Percentiles rank a stretch among this genome's conserved stretches.
phyloP scores from a whole-genome alignment of 2,888 invertebrate genomes.

The Melieria omissa region DNA sequence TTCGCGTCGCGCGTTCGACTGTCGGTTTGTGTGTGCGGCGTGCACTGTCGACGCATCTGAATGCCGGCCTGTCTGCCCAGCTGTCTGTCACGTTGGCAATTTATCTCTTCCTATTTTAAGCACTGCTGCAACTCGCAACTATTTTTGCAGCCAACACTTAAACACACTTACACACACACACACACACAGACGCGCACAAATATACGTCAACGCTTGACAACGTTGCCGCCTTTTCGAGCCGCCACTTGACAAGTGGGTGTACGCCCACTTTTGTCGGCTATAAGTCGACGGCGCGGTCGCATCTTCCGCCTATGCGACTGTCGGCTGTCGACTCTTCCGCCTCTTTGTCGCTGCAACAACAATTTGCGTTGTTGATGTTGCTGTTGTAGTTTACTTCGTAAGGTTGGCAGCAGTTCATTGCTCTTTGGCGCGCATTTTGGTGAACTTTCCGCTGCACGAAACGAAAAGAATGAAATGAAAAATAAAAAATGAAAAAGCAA shows the following conservation, averaged over 20 bases:
- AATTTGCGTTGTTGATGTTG: neutral
- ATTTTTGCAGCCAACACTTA: neutral
- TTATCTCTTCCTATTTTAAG: slow-evolving; percentile 4
- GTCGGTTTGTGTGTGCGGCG: neutral
- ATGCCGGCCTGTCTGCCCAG: neutral
- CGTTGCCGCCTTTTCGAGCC: neutral
- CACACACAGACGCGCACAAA: slow-evolving; percentile 2
- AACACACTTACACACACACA: neutral
- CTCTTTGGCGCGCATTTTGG: neutral
- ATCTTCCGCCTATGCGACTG: neutral
- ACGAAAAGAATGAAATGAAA: neutral
- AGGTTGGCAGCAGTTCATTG: neutral
- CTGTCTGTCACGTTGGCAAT: neutral
- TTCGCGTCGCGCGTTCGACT: neutral
- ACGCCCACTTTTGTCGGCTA: slow-evolving; percentile 4
- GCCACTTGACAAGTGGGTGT: slow-evolving; percentile 18
- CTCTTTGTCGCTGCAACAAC: neutral
- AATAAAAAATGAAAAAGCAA: neutral
- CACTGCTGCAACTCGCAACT: neutral
- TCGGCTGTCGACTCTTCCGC: neutral
- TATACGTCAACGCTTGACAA: slow-evolving; percentile 8
- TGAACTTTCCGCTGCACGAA: neutral
- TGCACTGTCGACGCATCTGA: neutral
- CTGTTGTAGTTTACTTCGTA: neutral
- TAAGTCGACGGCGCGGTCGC: neutral